Evolutionary conservation across 2,113 vertebrate genomes (phyloP), one percentile per base, ranked within the genome.

Genomic region (Ondatra zibethicus): DNA sequence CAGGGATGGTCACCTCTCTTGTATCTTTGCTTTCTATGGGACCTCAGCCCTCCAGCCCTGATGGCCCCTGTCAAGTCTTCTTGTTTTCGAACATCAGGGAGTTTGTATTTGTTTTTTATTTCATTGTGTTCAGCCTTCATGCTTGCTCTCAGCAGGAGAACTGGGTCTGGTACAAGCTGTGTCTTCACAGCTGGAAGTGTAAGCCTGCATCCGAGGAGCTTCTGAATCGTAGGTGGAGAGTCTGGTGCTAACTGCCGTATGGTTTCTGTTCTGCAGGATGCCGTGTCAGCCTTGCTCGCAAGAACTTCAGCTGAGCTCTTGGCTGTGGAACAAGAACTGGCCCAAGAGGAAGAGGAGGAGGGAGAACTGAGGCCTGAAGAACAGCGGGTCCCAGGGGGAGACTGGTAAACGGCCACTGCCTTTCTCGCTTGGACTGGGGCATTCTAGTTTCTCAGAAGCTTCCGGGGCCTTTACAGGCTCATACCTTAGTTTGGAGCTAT

Each of bases 251-350:
- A 93, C 16, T 73, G 72, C 61, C 81, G 0, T 45, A 6, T 66
- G 80, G 87, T 95, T 70, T 70, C 47, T 91, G 12, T 88, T 81
- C 94, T 95, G n/a, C 87, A 99, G 99, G 99, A 99, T 94, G 99
- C 99, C 7, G 99, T 99, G 72, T 99, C 99, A 36, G 98, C 98
- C 95, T 97, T 99, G 81, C 98, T 99, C 65, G 99, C 98, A 85
- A 98, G 99, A 91, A 99, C 99, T 45, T 99, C 99, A 78, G 99
- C 98, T 23, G 99, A 99, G 97, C 97, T 99, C 33, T 96, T 99
- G 97, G 99, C 99, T 27, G 99, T 99, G 92, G 99, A 99, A 76
- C 98, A 99, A 96, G 98, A 99, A 86, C 96, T 99, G 81, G 98
- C 98, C 61, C 98, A 98, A 84, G 99, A 99, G 0, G 98, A 98